These are phyloP conservation scores for Gadopsis bispinosus DNA, from an alignment of 2,797 vertebrate species.

Conservation along the genomic window DNA sequence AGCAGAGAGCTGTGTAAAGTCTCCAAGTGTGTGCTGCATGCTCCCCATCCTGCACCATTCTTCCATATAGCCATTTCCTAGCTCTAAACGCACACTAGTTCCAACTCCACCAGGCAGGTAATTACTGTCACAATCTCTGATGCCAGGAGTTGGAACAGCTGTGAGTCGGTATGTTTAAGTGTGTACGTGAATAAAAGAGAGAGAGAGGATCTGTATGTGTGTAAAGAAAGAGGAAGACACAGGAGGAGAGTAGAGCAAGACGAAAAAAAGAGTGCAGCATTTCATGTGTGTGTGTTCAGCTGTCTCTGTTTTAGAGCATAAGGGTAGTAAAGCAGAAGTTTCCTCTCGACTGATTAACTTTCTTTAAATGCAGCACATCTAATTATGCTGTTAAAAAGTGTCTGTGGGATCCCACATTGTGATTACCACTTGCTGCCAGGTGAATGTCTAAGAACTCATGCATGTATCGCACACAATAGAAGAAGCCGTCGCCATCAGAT, in stretches of 20 bases:
- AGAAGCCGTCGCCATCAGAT: slow-evolving; percentile 4
- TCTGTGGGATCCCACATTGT: slow-evolving; percentile 37
- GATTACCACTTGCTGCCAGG: slow-evolving; percentile 46
- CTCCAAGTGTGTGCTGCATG: slow-evolving; percentile 31
- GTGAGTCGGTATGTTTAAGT: slow-evolving; percentile 47
- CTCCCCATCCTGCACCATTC: slow-evolving; percentile 33
- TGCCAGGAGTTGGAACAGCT: slow-evolving; percentile 59
- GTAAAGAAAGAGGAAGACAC: slow-evolving; percentile 30
- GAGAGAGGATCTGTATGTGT: slow-evolving; percentile 1
- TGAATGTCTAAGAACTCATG: slow-evolving; percentile 52
- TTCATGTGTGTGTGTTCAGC: slow-evolving; percentile 21
- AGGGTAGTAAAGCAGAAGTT: slow-evolving; percentile 46
- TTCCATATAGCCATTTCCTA: slow-evolving; percentile 59
- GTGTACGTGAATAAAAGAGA: slow-evolving; percentile 41
- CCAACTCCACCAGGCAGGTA: slow-evolving; percentile 64
- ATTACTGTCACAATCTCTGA: slow-evolving; percentile 71
- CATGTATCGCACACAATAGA: slow-evolving; percentile 11
- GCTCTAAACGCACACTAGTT: slow-evolving; percentile 55
- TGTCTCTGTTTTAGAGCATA: slow-evolving; percentile 37
- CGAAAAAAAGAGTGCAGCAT: slow-evolving; percentile 26
- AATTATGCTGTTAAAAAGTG: slow-evolving; percentile 62
- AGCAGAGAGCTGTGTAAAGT: slow-evolving; percentile 38
- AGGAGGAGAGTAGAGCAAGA: slow-evolving; percentile 20
- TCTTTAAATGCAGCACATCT: slow-evolving; percentile 52
- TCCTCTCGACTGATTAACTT: slow-evolving; percentile 63